Base-by-base conservation (phyloP, 2,888 invertebrate genomes). In the Saturnia pavonia region DNA sequence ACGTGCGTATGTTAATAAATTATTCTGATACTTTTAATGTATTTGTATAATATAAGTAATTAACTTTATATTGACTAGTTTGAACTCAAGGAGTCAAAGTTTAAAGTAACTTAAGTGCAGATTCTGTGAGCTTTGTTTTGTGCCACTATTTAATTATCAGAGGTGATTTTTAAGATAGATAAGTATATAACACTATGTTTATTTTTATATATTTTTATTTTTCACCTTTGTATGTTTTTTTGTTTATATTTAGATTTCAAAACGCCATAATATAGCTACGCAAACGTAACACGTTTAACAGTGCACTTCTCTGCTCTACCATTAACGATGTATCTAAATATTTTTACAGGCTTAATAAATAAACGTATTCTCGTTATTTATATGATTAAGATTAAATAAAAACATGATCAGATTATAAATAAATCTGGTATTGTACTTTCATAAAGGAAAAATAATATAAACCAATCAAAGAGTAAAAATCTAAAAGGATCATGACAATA, bases 171-270 rank as follows among this genome's bases (percentile, higher is more conserved):
- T 27, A 25, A 60, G 27, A 60, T 60, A 27, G 14, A 27, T 27
- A 27, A 60, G 14, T 60, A 27, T 57, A 9, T 25, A 1, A 25
- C 0, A 12, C 2, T 25, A 25, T 22, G 1, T 11, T 57, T 57
- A 12, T 14, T 11, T 57, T 11, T 51, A 11, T 25, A 57, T 57
- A 11, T 25, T 57, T 25, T 57, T n/a, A n/a, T n/a, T n/a, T n/a
- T 19, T 51, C 9, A 25, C 14, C 57, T 57, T 25, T 57, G 57
- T 60, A 27, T 22, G 1, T 60, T 60, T 60, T 60, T 14, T 14
- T 60, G 25, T 14, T 60, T 27, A 60, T 60, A 60, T 60, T 60
- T 60, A 54, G 54, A 60, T 60, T 60, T 7, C 57, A 25, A 27
- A 14, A 60, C 27, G 16, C 19, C 19, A 34, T 34, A 22, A 19